phyloP scores from a whole-genome alignment of 2,113 vertebrate genomes.

The Urocynchramus pylzowi region DNA sequence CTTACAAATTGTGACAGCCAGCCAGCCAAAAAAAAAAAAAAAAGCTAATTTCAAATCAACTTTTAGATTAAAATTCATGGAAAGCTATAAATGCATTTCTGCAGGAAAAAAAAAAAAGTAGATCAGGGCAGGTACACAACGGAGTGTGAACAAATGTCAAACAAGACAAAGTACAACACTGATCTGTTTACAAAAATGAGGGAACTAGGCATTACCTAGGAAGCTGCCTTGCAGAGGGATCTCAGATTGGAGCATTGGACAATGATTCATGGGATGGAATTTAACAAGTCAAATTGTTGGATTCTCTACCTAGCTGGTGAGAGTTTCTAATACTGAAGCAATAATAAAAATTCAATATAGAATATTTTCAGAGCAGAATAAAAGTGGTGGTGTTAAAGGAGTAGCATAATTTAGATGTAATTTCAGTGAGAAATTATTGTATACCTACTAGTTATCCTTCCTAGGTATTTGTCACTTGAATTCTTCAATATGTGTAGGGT shows the following conservation, averaged over 20 bases:
- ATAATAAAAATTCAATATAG: neutral
- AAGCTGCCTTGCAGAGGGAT: neutral
- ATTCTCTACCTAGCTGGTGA: neutral
- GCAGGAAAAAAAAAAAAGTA: neutral
- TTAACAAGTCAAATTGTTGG: neutral
- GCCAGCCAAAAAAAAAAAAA: neutral
- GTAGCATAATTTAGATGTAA: neutral
- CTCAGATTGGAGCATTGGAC: neutral
- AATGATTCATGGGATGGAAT: neutral
- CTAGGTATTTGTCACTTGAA: neutral
- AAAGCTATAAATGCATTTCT: neutral
- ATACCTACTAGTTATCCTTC: neutral
- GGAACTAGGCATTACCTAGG: neutral
- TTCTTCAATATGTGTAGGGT: neutral
- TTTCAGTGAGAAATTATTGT: neutral
- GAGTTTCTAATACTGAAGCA: neutral
- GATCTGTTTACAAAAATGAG: neutral
- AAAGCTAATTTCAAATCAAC: neutral
- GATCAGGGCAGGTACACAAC: neutral
- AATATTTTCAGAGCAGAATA: neutral
- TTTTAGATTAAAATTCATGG: neutral
- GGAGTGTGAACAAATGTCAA: neutral
- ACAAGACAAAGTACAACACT: neutral
- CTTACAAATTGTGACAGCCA: neutral
- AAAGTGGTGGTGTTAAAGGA: neutral